Base-by-base conservation (phyloP, 2,888 invertebrate species). In the Thymelicus acteon region DNA sequence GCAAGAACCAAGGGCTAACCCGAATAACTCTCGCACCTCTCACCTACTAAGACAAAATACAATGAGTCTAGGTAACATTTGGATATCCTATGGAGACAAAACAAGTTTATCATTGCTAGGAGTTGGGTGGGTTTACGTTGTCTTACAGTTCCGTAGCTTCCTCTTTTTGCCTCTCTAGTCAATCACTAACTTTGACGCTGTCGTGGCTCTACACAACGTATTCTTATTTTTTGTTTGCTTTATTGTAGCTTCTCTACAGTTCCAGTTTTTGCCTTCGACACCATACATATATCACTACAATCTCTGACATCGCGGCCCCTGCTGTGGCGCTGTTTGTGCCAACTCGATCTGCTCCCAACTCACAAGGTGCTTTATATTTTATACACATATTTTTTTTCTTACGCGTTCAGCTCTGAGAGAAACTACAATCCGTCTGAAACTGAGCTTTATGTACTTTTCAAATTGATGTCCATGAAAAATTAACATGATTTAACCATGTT, bases 201-300 rank as follows among this genome's bases (percentile, higher is more conserved):
- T 52, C 49, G 15, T 15, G 19, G 15, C 15, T 15, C 15, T 49
- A 49, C 19, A 1, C 49, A 15, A 49, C 49, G 15, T 15, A 7
- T 19, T 52, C 49, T 19, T 19, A 52, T 19, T 52, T 49, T 52
- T 52, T 52, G 49, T 52, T 52, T 52, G 15, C 19, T 52, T 52
- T 6, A 47, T 47, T 19, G 7, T 24, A 48, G 47, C 47, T 61
- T 12, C 47, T 48, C 7, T 8, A 48, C 24, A 31, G 40, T n/a
- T 64, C 39, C 54, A 67, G 54, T 72, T 71, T 71, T 66, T 66
- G 68, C 67, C 62, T 6, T 15, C 15, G 13, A 57, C 77, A 74
- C 75, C 72, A 73, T 77, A 72, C 82, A 83, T 83, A 86, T 86
- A 86, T 86, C 85, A 85, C 81, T 67, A 75, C 79, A 82, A 87